phyloP scores from a whole-genome alignment of 2,113 vertebrate genomes.

The Holacanthus passer region DNA sequence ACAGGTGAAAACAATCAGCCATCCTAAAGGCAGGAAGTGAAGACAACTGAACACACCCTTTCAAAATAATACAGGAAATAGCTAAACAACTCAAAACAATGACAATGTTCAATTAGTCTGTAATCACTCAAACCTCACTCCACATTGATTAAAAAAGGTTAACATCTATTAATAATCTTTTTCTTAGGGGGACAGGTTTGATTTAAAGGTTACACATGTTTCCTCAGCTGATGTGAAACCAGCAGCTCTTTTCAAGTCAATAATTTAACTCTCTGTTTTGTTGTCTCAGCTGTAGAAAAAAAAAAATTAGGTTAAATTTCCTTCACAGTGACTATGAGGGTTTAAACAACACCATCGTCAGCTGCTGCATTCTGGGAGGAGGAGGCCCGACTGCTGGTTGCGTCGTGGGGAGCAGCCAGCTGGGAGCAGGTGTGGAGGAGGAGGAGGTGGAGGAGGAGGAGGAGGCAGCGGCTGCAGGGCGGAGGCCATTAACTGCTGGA shows the following conservation, averaged over 20 bases:
- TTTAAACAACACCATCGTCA: neutral
- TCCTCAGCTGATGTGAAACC: neutral
- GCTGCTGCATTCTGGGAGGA: neutral
- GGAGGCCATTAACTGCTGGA: constrained; percentile 21
- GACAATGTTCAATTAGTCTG: too few species aligned
- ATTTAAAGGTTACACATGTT: neutral
- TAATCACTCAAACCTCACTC: too few species aligned
- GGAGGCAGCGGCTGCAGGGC: constrained; percentile 11
- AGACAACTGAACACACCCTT: too few species aligned
- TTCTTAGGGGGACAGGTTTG: neutral
- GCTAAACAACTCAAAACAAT: too few species aligned
- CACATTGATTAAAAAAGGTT: neutral
- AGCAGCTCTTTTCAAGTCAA: neutral
- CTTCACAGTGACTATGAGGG: neutral
- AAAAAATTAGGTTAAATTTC: neutral
- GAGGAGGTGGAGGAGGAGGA: too few species aligned
- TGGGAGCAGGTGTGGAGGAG: constrained; percentile 39
- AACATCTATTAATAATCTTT: neutral
- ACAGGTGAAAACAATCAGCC: too few species aligned
- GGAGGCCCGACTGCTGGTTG: neutral
- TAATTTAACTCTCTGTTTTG: neutral
- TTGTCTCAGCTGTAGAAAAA: neutral
- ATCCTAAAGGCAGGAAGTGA: too few species aligned
- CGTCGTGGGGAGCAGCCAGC: constrained; percentile 6
- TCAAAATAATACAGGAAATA: too few species aligned